Evolutionary conservation across 1,140 invertebrate genomes (phyloP).

Genomic region (Lerema accius): DNA sequence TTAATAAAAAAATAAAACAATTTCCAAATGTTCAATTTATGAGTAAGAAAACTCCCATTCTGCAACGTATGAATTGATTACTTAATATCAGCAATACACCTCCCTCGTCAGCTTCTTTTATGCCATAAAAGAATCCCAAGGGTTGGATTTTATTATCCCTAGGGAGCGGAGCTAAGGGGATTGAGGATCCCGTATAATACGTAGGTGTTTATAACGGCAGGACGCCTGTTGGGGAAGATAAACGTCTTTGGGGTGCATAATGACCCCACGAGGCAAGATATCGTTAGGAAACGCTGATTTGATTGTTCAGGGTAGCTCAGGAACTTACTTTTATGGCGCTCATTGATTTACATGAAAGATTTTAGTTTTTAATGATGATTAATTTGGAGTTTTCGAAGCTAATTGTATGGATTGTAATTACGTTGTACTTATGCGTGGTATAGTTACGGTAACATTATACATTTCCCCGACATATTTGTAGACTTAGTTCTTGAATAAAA

Average conservation of each 20-base stretch:
- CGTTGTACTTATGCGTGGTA: no score
- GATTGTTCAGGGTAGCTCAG: slow-evolving; percentile 31
- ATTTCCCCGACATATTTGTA: no score
- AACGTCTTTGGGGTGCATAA: slow-evolving; percentile 43
- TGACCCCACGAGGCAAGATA: slow-evolving; percentile 24
- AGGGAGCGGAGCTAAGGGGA: slow-evolving; percentile 12
- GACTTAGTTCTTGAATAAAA: no score
- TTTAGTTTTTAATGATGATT: not conserved
- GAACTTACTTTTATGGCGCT: slow-evolving; percentile 10
- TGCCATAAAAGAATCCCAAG: slow-evolving; percentile 4
- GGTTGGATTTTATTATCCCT: slow-evolving; percentile 10
- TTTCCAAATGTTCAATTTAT: not conserved
- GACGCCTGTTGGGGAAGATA: slow-evolving; percentile 24
- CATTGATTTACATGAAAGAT: slow-evolving; percentile 1
- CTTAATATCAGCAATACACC: not conserved
- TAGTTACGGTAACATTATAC: no score
- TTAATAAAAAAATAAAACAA: no score
- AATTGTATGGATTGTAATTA: no score
- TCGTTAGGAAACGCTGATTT: slow-evolving; percentile 40
- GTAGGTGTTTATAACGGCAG: slow-evolving; percentile 22
- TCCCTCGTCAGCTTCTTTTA: slow-evolving; percentile 3
- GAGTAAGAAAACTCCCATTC: not conserved
- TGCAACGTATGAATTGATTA: not conserved
- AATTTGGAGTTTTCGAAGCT: not conserved
- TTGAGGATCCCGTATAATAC: slow-evolving; percentile 16